A percentile compares a stretch with the other conserved stretches of the same genome.
Conservation (phyloP, 2,113 vertebrate genomes). For the Ceyx margarethae region DNA sequence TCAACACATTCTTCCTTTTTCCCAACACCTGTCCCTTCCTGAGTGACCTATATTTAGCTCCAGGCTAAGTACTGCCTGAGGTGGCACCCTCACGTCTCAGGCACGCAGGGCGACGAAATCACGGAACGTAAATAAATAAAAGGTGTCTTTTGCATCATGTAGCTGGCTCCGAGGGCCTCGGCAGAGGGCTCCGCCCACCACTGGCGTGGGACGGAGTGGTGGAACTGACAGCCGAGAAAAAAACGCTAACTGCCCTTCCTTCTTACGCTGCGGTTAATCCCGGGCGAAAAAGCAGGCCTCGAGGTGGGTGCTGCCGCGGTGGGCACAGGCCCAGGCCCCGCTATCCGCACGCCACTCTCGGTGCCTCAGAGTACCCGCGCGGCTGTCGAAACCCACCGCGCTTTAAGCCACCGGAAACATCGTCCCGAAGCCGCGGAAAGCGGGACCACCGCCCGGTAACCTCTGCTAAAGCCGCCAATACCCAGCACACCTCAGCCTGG, state of each 20-base stretch:
- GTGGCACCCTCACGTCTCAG: slow-evolving; percentile 24
- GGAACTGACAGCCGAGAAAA: not conserved
- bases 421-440: not conserved
- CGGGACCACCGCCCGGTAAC: too few species aligned
- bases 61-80: not conserved
- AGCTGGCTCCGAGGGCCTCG: accelerated
- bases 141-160: not conserved
- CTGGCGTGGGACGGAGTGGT: not conserved
- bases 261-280: accelerated
- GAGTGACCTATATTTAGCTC: slow-evolving; percentile 32
- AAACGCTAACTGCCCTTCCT: too few species aligned
- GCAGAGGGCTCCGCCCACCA: not conserved
- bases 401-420: too few species aligned
- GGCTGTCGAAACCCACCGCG: not conserved
- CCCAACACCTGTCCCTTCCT: not conserved
- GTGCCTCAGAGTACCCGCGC: accelerated
- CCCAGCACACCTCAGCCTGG: accelerated
- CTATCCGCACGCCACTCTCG: too few species aligned
- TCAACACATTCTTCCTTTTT: not conserved
- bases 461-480: too few species aligned
- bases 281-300: not conserved
- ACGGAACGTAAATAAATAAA: not conserved
- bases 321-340: not conserved
- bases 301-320: not conserved
- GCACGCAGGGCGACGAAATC: not conserved